Evolutionary conservation across 2,113 vertebrate species (phyloP).

Genomic region (Alexandromys fortis): DNA sequence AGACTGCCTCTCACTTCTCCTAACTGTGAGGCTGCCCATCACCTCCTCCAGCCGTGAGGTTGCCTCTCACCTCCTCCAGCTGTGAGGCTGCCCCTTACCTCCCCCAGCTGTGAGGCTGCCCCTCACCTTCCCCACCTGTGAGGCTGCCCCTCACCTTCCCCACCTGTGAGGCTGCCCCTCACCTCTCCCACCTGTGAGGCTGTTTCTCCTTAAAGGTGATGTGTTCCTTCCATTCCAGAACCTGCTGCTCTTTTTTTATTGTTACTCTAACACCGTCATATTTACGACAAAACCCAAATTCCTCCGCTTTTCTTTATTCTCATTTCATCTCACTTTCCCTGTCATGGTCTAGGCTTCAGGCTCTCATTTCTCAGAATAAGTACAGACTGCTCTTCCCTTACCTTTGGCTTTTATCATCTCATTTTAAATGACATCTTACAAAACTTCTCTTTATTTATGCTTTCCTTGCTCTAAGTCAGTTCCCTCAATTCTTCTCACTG

Average conservation of each 20-base stretch:
- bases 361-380: not conserved
- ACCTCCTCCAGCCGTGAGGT: not conserved
- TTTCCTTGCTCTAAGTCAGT: not conserved
- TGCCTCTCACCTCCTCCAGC: rapidly evolving
- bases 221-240: not conserved
- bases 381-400: not conserved
- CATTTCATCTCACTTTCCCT: not conserved
- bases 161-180: not conserved
- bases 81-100: not conserved
- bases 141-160: not conserved
- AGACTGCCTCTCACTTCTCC: too few species aligned
- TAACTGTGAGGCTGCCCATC: rapidly evolving
- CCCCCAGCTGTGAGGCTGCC: too few species aligned
- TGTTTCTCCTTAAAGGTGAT: not conserved
- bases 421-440: not conserved
- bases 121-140: rapidly evolving
- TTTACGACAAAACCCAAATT: not conserved
- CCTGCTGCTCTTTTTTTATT: not conserved
- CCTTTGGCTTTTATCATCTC: not conserved
- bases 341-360: not conserved
- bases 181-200: not conserved
- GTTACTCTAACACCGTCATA: not conserved
- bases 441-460: not conserved
- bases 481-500: not conserved
- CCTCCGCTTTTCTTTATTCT: not conserved